Evolutionary conservation across 2,888 invertebrate genomes (phyloP).

Genomic region (Cylindroiulus punctatus): DNA sequence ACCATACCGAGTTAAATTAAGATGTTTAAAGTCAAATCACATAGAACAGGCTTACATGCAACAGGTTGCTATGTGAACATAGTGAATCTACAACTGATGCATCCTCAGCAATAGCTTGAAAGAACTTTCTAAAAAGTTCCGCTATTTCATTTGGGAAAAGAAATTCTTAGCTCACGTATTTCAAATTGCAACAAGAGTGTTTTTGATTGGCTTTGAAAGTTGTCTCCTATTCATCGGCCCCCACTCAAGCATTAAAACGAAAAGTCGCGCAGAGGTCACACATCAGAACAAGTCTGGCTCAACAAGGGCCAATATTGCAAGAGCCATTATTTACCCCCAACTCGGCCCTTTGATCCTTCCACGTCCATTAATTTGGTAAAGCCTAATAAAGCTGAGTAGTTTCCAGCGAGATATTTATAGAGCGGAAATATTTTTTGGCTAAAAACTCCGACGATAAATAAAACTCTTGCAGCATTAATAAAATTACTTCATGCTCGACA

Average conservation of each 20-base stretch:
- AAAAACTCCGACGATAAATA: constrained; percentile 45
- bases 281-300: background rate
- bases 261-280: background rate
- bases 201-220: too few relatives aligned
- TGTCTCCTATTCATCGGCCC: background rate
- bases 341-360: constrained; percentile 43
- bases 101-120: too few relatives aligned
- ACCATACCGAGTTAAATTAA: too few relatives aligned
- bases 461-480: constrained; percentile 36
- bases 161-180: too few relatives aligned
- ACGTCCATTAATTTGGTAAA: constrained; percentile 33
- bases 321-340: constrained; percentile 12
- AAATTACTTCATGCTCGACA: constrained; percentile 45
- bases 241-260: background rate
- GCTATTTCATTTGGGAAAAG: too few relatives aligned
- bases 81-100: too few relatives aligned
- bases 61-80: too few relatives aligned
- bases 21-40: too few relatives aligned
- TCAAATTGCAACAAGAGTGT: too few relatives aligned
- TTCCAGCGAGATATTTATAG: constrained; percentile 36
- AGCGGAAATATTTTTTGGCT: constrained; percentile 37
- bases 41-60: too few relatives aligned
- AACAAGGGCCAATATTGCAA: background rate
- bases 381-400: constrained; percentile 22
- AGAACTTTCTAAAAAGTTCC: too few relatives aligned